Percentiles rank a stretch among this genome's conserved stretches.
These are phyloP conservation scores for Petrocephalus microphthalmus DNA, from an alignment of 2,113 vertebrate genomes.

Conservation along the genomic window DNA sequence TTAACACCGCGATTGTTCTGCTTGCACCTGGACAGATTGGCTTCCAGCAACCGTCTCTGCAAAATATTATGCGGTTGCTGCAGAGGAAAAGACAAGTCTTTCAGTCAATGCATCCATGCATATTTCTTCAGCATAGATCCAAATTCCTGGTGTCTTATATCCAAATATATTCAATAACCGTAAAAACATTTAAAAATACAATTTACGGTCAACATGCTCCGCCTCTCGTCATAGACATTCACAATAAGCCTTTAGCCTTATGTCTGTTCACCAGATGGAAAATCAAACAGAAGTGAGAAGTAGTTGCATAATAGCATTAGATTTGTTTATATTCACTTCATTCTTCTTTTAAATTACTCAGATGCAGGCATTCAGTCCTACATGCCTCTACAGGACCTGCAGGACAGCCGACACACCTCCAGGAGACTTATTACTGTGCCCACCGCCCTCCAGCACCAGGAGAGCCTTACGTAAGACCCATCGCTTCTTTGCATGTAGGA, in stretches of 20 bases:
- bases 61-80: conserved; percentile 84
- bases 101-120: background rate
- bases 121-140: background rate
- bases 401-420: background rate
- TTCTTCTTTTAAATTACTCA: background rate
- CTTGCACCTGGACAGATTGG: conserved; percentile 67
- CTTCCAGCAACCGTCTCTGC: conserved; percentile 78
- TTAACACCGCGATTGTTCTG: conserved; percentile 54
- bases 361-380: background rate
- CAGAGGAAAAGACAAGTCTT: conserved; percentile 22
- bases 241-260: background rate
- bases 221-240: background rate
- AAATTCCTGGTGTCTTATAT: background rate
- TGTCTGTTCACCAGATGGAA: background rate
- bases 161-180: too few species aligned
- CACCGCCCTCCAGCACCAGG: background rate
- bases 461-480: background rate
- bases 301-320: background rate
- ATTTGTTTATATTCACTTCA: background rate
- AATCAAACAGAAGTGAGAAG: background rate
- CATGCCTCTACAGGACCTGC: background rate
- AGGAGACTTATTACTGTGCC: background rate
- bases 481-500: background rate
- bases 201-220: too few species aligned
- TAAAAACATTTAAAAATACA: too few species aligned